Conservation (phyloP, 35 echinoderm and acorn worm genomes). For the Diadema setosum region DNA sequence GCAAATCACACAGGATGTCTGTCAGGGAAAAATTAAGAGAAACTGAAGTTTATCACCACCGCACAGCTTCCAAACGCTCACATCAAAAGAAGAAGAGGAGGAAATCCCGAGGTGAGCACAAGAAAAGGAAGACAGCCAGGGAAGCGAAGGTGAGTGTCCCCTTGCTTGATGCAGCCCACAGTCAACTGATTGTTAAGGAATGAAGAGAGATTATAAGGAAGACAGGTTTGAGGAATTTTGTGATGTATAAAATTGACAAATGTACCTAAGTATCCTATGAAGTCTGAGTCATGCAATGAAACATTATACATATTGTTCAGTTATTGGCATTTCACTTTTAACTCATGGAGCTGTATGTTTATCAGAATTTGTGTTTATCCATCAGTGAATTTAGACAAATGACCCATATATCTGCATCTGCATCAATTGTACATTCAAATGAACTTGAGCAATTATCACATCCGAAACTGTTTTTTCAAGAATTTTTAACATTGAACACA, state of each 20-base stretch:
- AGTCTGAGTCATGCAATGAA: neutral
- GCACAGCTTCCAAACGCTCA: neutral
- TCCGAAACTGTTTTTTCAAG: too few species aligned
- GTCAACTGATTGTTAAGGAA: neutral
- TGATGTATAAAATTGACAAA: neutral
- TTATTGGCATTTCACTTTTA: too few species aligned
- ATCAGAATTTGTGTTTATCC: too few species aligned
- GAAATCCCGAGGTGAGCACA: neutral
- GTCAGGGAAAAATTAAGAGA: neutral
- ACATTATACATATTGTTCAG: too few species aligned
- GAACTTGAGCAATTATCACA: too few species aligned
- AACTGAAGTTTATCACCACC: neutral
- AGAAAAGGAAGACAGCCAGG: neutral
- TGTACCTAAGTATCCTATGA: neutral
- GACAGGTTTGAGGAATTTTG: neutral
- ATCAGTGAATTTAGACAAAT: too few species aligned
- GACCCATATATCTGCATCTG: too few species aligned
- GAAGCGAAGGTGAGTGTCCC: neutral
- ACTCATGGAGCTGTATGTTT: too few species aligned
- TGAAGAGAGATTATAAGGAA: neutral
- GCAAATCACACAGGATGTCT: neutral
- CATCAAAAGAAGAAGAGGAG: neutral
- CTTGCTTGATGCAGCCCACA: neutral
- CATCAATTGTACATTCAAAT: too few species aligned
- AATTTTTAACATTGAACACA: too few species aligned